Evolutionary conservation across 2,888 invertebrate genomes (phyloP).

Genomic region (Dicyrtoma fusca): DNA sequence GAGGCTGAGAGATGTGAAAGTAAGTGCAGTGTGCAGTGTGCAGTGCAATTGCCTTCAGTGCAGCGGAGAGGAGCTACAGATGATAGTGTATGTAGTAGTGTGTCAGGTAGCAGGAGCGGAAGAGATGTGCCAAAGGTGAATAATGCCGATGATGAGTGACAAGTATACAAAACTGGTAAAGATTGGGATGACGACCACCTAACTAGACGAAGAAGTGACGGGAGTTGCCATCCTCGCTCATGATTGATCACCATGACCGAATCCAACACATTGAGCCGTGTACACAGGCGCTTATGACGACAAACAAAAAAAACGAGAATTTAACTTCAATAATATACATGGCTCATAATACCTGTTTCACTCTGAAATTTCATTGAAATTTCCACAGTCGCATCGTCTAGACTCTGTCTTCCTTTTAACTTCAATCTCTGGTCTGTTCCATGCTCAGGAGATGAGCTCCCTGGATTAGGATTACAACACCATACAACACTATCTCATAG

Average conservation of each 20-base stretch:
- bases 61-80: too few relatives aligned
- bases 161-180: constrained; percentile 39
- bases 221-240: constrained; percentile 12
- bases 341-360: constrained; percentile 17
- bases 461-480: too few relatives aligned
- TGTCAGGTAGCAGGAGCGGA: not conserved
- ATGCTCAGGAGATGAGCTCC: too few relatives aligned
- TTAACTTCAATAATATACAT: constrained; percentile 4
- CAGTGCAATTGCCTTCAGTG: too few relatives aligned
- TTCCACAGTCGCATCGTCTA: too few relatives aligned
- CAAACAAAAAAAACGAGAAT: not conserved
- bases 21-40: too few relatives aligned
- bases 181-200: constrained; percentile 38
- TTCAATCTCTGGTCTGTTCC: not conserved
- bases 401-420: constrained; percentile 14
- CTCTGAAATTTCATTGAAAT: constrained; percentile 3
- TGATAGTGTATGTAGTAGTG: not conserved
- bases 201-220: constrained; percentile 35
- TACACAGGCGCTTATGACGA: constrained; percentile 21
- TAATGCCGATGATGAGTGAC: constrained; percentile 52
- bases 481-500: too few relatives aligned
- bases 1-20: too few relatives aligned
- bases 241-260: constrained; percentile 45
- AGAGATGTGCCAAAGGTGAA: constrained; percentile 32
- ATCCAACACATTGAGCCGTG: constrained; percentile 9